These are phyloP conservation scores for Scelioninae gen. 2 DNA, from an alignment of 2,888 invertebrate species.

Conservation along the genomic window DNA sequence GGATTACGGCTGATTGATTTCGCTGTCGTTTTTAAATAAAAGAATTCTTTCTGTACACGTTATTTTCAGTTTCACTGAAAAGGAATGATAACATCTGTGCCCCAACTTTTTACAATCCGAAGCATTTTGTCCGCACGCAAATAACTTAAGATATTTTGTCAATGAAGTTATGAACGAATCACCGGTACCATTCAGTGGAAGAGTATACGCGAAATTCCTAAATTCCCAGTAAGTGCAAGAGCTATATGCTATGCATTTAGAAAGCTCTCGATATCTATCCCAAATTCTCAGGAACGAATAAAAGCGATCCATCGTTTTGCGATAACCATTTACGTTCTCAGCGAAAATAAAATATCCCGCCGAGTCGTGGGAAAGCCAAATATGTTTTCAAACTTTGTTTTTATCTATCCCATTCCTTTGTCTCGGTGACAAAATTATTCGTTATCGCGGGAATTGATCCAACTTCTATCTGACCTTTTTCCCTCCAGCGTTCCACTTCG, in stretches of 20 bases:
- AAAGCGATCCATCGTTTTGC: conserved; percentile 41
- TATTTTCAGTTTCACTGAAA: no score
- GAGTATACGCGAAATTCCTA: no score
- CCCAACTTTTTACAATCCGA: no score
- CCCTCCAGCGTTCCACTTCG: background rate
- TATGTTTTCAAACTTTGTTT: conserved; percentile 46
- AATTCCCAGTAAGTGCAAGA: no score
- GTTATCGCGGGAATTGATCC: conserved; percentile 33
- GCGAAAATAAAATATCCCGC: conserved; percentile 40
- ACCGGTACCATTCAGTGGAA: no score
- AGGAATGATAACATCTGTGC: no score
- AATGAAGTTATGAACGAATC: no score
- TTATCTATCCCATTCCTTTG: conserved; percentile 34
- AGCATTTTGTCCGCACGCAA: no score
- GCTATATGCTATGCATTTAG: conserved; percentile 37
- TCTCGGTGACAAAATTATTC: conserved; percentile 41
- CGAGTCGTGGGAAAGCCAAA: conserved; percentile 36
- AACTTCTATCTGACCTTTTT: conserved; percentile 12
- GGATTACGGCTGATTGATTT: no score
- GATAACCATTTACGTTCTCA: conserved; percentile 44
- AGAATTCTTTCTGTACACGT: no score
- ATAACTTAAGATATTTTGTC: no score
- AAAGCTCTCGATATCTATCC: conserved; percentile 29
- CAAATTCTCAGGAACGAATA: conserved; percentile 43
- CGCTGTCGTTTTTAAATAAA: no score